These are phyloP conservation scores for Phataginus tetradactyla DNA, from an alignment of 2,797 vertebrate genomes.

Conservation along the genomic window DNA sequence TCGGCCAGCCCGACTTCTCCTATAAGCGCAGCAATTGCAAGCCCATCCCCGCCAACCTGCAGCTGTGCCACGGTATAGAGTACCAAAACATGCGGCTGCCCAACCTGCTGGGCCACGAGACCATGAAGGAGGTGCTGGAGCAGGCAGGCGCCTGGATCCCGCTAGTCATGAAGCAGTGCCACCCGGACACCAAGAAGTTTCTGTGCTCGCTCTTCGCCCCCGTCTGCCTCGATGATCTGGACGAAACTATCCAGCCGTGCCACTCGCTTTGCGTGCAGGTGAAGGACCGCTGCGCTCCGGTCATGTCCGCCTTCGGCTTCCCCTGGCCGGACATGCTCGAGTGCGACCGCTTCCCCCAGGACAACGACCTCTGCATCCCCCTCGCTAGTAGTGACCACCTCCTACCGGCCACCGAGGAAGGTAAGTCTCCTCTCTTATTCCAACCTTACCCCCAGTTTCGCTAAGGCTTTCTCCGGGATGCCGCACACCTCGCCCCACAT, in stretches of 20 bases:
- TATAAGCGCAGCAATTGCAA: conserved; percentile 96
- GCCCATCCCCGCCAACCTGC: conserved; percentile 93
- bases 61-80: conserved; percentile 96
- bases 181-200: conserved; percentile 97
- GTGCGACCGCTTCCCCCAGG: conserved; percentile 94
- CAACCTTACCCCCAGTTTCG: neutral
- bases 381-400: conserved; percentile 90
- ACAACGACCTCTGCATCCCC: conserved; percentile 98
- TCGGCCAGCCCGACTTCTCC: conserved; percentile 93
- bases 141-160: conserved; percentile 98
- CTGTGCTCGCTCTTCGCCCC: conserved; percentile 98
- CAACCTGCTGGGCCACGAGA: conserved; percentile 98
- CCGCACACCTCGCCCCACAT: neutral
- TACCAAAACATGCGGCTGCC: conserved; percentile 97
- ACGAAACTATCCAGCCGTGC: conserved; percentile 97
- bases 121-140: conserved; percentile 96
- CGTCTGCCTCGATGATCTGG: conserved; percentile 96
- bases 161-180: conserved; percentile 96
- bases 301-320: conserved; percentile 98
- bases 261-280: conserved; percentile 96
- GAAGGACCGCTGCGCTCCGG: conserved; percentile 94
- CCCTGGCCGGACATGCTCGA: conserved; percentile 99
- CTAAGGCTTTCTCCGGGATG: neutral
- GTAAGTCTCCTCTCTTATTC: conserved; percentile 82
- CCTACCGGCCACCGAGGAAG: conserved; percentile 92